Evolutionary conservation across 2,113 vertebrate genomes (phyloP), one percentile per base, ranked within the genome.

Genomic region (Athene noctua): DNA sequence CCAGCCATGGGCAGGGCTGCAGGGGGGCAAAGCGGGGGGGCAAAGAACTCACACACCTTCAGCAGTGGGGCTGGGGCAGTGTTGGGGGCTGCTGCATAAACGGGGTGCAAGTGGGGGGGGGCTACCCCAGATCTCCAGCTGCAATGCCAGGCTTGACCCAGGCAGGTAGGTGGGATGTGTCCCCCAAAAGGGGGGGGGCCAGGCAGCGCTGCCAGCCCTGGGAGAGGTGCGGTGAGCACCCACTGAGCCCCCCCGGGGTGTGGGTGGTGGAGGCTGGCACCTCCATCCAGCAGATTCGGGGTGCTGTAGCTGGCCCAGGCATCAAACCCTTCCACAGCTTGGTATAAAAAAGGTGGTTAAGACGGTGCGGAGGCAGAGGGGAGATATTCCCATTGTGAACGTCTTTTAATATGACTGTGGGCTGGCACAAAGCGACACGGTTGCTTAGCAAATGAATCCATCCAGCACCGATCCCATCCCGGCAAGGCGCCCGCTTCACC

Each of bases 401-500:
- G 34, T 52, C 70, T 74, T 38, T 67, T 27, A 10, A 81, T 38
- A 19, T 63, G 18, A 2, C 70, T 1, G 81, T 47, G 94, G 90
- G 94, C 79, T 92, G 96, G 88, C 86, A 74, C 82, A 9, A 36
- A 61, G 88, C 46, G 5, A 4, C 13, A 2, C 4, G 40, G 94
- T 96, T 88, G 92, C 94, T 96, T 71, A 86, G 95, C 94, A 92
- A 86, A 78, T 1, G 46, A 22, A 86, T 77, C 94, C 95, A 72
- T 40, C 80, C 84, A 27, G 71, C 11, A 3, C 90, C 4, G 21
- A 32, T 36, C 80, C 81, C 17, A 10, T 10, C 57, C 65, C 0
- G 0, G n/a, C 25, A 46, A 65, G 67, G 77, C 7, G 1, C 20
- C 26, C 47, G 46, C 81, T 62, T 58, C 16, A 30, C 90, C 80